Percentiles rank a stretch among this genome's conserved stretches.
Conservation (phyloP, 2,888 invertebrate genomes). For the Stictocephala bisonia region DNA sequence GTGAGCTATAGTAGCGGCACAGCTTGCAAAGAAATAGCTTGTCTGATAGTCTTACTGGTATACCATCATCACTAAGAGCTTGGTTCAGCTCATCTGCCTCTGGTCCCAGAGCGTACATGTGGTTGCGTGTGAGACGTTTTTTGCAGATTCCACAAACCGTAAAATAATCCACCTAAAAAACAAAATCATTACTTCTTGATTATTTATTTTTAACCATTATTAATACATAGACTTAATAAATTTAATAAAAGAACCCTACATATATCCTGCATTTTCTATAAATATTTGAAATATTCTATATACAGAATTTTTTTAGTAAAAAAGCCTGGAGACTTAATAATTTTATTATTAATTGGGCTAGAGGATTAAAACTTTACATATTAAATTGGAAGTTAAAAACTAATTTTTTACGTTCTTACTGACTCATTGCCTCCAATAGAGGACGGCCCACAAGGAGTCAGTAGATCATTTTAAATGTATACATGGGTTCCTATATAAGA, state of each 20-base stretch:
- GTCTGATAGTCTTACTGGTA: conserved; percentile 76
- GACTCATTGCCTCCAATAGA: too few relatives aligned
- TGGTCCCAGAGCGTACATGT: conserved; percentile 74
- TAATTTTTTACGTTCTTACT: too few relatives aligned
- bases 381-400: too few relatives aligned
- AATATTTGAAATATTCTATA: not conserved
- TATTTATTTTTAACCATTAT: not conserved
- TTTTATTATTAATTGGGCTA: too few relatives aligned
- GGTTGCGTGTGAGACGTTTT: conserved; percentile 79
- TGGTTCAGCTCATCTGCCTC: conserved; percentile 68
- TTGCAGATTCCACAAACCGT: conserved; percentile 83
- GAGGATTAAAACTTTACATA: too few relatives aligned
- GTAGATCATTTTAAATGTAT: too few relatives aligned
- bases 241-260: not conserved
- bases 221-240: not conserved
- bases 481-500: too few relatives aligned
- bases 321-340: too few relatives aligned
- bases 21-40: conserved; percentile 84
- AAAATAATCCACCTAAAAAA: conserved; percentile 71
- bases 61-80: conserved; percentile 65
- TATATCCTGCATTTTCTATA: not conserved
- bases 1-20: conserved; percentile 81
- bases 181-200: not conserved
- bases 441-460: too few relatives aligned
- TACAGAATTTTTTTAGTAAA: too few relatives aligned